These are phyloP conservation scores for Cryptops parisi DNA, from an alignment of 2,888 invertebrate genomes.

Conservation along the genomic window DNA sequence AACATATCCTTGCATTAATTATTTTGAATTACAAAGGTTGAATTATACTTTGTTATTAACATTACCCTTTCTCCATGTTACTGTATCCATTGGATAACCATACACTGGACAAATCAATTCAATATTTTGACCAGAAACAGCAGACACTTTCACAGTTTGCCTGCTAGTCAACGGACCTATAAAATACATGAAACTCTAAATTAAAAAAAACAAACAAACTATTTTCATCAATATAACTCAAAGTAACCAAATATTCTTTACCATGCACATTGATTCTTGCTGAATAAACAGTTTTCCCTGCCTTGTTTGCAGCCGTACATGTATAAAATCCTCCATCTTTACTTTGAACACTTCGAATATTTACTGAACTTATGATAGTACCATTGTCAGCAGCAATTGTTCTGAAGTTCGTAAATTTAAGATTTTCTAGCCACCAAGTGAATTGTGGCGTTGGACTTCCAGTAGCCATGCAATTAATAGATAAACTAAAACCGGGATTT, in stretches of 20 bases:
- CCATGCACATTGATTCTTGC: conserved; percentile 1
- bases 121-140: conserved; percentile 1
- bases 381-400: not conserved
- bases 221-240: conserved; percentile 1
- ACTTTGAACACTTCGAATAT: not conserved
- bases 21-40: too few species aligned
- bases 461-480: conserved; percentile 79
- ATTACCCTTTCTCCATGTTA: conserved; percentile 12
- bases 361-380: not conserved
- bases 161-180: too few species aligned
- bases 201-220: too few species aligned
- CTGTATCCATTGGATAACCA: conserved; percentile 1
- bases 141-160: not conserved
- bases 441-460: conserved; percentile 91
- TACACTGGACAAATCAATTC: too few species aligned
- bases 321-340: conserved; percentile 10
- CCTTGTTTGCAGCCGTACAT: conserved; percentile 1
- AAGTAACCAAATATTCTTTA: not conserved
- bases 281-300: not conserved
- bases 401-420: too few species aligned
- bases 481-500: conserved; percentile 75
- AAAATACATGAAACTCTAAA: too few species aligned
- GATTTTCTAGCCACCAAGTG: conserved; percentile 71
- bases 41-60: too few species aligned
- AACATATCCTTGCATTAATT: too few species aligned